Evolutionary conservation across 1,140 invertebrate genomes (phyloP).

Genomic region (Neelides sp.): DNA sequence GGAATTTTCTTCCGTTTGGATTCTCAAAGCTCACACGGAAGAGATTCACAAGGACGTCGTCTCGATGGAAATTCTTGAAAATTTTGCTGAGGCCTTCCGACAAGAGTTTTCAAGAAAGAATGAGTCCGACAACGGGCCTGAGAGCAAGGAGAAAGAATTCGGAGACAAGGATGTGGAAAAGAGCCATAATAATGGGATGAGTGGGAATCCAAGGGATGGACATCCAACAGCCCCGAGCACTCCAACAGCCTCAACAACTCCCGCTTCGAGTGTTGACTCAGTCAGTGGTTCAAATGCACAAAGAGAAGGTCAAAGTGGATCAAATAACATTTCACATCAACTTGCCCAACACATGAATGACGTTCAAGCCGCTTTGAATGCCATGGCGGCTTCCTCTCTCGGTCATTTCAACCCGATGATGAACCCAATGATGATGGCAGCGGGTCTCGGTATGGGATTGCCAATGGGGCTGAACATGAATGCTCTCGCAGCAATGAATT

Average conservation of each 20-base stretch:
- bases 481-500: slow-evolving; percentile 71
- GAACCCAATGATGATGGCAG: slow-evolving; percentile 56
- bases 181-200: slow-evolving; percentile 23
- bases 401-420: slow-evolving; percentile 70
- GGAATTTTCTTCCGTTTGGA: slow-evolving; percentile 89
- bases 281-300: slow-evolving; percentile 35
- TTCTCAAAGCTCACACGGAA: slow-evolving; percentile 87
- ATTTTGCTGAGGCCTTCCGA: slow-evolving; percentile 80
- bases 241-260: slow-evolving; percentile 44
- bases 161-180: slow-evolving; percentile 8
- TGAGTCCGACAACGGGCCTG: slow-evolving; percentile 39
- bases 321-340: slow-evolving; percentile 34
- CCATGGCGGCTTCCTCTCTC: slow-evolving; percentile 64
- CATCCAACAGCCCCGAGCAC: slow-evolving; percentile 48
- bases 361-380: slow-evolving; percentile 71
- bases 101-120: slow-evolving; percentile 69
- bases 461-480: slow-evolving; percentile 69
- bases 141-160: slow-evolving; percentile 3
- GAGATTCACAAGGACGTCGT: slow-evolving; percentile 85
- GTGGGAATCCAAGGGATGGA: slow-evolving; percentile 32
- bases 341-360: slow-evolving; percentile 66
- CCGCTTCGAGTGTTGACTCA: slow-evolving; percentile 47
- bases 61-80: slow-evolving; percentile 73
- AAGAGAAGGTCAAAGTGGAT: slow-evolving; percentile 30
- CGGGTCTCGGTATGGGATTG: slow-evolving; percentile 53